Conservation (phyloP, 2,113 vertebrate genomes). For the Clinocottus analis region DNA sequence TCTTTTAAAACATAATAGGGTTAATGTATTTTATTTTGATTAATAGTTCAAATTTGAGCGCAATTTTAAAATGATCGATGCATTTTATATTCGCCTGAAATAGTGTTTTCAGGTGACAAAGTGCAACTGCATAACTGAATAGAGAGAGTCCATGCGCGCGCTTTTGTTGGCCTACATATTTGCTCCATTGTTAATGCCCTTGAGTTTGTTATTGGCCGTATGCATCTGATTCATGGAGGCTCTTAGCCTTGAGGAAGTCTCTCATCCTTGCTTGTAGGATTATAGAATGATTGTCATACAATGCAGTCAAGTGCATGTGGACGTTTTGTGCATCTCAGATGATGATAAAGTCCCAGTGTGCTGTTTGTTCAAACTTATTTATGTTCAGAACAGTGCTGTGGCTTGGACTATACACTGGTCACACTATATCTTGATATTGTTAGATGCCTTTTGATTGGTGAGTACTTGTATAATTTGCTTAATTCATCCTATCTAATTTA, state of each 20-base stretch:
- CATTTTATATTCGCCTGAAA: constrained; percentile 4
- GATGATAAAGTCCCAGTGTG: neutral
- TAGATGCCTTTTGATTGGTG: neutral
- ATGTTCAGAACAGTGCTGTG: constrained; percentile 5
- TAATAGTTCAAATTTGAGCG: neutral
- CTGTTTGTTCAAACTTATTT: neutral
- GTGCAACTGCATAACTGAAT: constrained; percentile 14
- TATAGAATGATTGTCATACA: neutral
- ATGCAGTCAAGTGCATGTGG: neutral
- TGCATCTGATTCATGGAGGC: constrained; percentile 59
- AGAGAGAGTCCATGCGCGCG: constrained; percentile 11
- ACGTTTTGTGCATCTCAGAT: neutral
- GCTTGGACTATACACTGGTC: neutral
- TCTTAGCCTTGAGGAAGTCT: constrained; percentile 24
- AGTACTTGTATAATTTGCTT: neutral
- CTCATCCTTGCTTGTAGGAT: neutral
- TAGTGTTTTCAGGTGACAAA: neutral
- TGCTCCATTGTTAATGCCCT: constrained; percentile 71
- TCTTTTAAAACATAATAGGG: neutral
- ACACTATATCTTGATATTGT: neutral
- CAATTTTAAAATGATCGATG: constrained; percentile 2
- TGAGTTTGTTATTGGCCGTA: constrained; percentile 78
- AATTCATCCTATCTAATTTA: neutral
- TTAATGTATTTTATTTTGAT: neutral
- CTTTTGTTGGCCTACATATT: constrained; percentile 27